Percentiles rank a stretch among this genome's conserved stretches.
Evolutionary conservation across 2,888 invertebrate species (phyloP).

Genomic region (Petrolisthes cinctipes): DNA sequence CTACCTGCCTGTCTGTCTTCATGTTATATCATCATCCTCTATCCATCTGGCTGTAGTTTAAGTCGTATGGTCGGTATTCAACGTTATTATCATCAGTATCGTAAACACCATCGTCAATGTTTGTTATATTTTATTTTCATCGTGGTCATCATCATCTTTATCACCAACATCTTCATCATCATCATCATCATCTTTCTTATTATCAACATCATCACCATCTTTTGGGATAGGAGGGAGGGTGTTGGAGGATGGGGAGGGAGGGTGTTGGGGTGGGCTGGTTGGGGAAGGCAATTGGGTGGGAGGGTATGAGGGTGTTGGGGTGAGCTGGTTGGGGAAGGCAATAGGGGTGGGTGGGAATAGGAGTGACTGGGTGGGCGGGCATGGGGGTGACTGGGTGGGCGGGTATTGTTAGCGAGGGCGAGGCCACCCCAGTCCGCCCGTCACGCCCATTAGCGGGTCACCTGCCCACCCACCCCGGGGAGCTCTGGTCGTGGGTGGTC

Average conservation of each 20-base stretch:
- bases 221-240: too few relatives aligned
- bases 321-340: neutral
- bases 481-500: conserved; percentile 52
- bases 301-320: neutral
- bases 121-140: too few relatives aligned
- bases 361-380: conserved; percentile 27
- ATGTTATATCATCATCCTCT: too few relatives aligned
- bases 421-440: conserved; percentile 48
- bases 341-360: neutral
- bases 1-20: too few relatives aligned
- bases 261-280: neutral
- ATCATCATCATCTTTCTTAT: too few relatives aligned
- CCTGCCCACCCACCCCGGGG: conserved; percentile 34
- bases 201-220: too few relatives aligned
- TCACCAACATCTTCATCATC: too few relatives aligned
- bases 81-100: too few relatives aligned
- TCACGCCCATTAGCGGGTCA: conserved; percentile 60
- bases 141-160: too few relatives aligned
- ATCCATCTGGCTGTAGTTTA: too few relatives aligned
- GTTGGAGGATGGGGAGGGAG: neutral
- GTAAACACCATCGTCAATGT: too few relatives aligned
- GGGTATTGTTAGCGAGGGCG: conserved; percentile 55
- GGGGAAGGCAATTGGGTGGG: neutral
- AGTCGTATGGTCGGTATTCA: too few relatives aligned
- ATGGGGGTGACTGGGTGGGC: conserved; percentile 30